Percentiles rank a stretch among this genome's conserved stretches.
These are phyloP conservation scores for Poeciliopsis occidentalis DNA, from an alignment of 2,113 vertebrate genomes.

Conservation along the genomic window DNA sequence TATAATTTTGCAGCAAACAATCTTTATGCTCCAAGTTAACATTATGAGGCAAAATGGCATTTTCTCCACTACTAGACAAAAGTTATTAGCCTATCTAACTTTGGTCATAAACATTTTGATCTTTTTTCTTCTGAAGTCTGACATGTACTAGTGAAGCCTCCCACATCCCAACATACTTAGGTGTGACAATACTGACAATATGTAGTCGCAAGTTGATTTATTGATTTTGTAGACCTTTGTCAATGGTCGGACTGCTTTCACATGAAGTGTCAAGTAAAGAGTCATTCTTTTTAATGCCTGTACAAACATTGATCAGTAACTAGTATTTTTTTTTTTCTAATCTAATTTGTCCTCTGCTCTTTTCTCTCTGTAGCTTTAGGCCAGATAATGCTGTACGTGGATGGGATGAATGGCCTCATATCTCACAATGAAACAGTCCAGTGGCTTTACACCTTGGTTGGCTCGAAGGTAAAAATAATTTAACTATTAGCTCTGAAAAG, in stretches of 20 bases:
- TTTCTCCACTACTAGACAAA: background rate
- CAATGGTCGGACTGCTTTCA: too few species aligned
- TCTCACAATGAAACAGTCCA: constrained; percentile 94
- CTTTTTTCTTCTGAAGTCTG: too few species aligned
- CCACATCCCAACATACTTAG: too few species aligned
- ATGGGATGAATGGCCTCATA: constrained; percentile 98
- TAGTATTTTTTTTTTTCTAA: background rate
- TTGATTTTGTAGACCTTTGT: background rate
- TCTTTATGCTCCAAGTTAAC: background rate
- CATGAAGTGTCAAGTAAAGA: too few species aligned
- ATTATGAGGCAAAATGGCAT: background rate
- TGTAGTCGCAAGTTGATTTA: background rate
- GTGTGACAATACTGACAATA: too few species aligned
- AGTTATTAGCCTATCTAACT: too few species aligned
- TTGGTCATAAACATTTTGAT: too few species aligned
- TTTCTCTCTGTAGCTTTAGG: constrained; percentile 84
- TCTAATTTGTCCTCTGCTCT: constrained; percentile 13
- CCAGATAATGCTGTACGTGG: constrained; percentile 98
- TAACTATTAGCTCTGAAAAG: background rate
- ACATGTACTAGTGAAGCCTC: too few species aligned
- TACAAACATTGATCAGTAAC: background rate
- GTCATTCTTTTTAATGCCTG: too few species aligned
- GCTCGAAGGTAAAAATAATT: constrained; percentile 89
- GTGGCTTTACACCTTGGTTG: constrained; percentile 93
- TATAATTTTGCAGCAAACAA: background rate